Conservation (phyloP, 2,888 invertebrate species). For the Mimas tiliae region DNA sequence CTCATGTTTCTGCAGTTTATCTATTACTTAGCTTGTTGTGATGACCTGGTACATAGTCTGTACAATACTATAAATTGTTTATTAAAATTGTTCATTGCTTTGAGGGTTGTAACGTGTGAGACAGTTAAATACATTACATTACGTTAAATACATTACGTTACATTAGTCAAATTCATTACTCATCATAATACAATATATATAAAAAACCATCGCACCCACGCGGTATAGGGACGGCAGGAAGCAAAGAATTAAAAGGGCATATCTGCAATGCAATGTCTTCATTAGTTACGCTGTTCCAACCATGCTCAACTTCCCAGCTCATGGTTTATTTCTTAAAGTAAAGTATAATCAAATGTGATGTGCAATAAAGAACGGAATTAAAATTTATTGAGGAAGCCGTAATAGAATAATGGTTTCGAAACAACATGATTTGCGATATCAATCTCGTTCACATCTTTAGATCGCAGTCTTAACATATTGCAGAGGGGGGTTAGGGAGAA, state of each 20-base stretch:
- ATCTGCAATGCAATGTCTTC: too few species aligned
- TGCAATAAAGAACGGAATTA: neutral
- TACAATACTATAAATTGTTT: neutral
- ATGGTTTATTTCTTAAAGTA: constrained; percentile 12
- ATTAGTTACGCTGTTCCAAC: neutral
- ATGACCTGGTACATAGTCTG: constrained; percentile 34
- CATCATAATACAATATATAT: too few species aligned
- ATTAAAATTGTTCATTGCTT: neutral
- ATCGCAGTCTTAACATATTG: neutral
- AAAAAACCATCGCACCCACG: too few species aligned
- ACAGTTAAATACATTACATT: too few species aligned
- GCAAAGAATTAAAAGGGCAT: too few species aligned
- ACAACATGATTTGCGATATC: neutral
- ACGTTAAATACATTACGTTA: too few species aligned
- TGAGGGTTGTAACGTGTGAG: too few species aligned
- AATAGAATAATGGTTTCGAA: constrained; percentile 13
- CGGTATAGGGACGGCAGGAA: too few species aligned
- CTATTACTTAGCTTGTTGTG: constrained; percentile 33
- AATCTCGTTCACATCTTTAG: neutral
- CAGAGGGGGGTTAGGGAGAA: too few species aligned
- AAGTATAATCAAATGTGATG: constrained; percentile 29
- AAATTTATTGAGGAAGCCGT: constrained; percentile 16
- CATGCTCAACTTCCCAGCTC: too few species aligned
- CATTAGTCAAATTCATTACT: too few species aligned
- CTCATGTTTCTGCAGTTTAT: constrained; percentile 25